Base-by-base conservation (phyloP, 2,113 vertebrate genomes). In the Oreochromis spilurus region DNA sequence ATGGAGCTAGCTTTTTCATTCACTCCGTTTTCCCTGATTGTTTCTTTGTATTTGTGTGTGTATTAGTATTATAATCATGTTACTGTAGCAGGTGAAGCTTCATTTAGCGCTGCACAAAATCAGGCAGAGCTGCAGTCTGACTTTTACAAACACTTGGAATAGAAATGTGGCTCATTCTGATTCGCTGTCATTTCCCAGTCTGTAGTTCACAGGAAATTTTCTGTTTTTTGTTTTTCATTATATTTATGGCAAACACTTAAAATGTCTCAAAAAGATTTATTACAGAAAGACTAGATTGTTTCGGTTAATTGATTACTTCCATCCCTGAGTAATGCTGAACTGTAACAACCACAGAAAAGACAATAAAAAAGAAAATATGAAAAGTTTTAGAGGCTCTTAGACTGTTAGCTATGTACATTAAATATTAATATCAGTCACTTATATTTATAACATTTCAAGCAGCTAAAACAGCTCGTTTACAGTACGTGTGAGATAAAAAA, bases 31-130 rank as follows among this genome's bases (percentile, higher is more conserved):
- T 9, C 57, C 24, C 31, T 4, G 58, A 4, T 9, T 19, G 55
- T 62, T 4, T 34, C 29, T 62, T n/a, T 62, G 31, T 62, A 62
- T 62, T 4, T 36, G 0, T 36, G 58, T 57, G 21, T 31, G 31
- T 36, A 0, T 67, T 5, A 67, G 2, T 0, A 0, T 40, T 67
- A 0, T 67, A 40, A 67, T 67, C n/a, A 24, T 40, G 62, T 0
- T 40, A 67, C 11, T 5, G 12, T 24, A 11, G 62, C 62, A 70
- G 62, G n/a, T 40, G 62, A 67, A 67, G 4, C 11, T 70, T 29
- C 2, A 0, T 6, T 57, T 57, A 8, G 24, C 6, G 2, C 24
- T 57, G 54, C 6, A 57, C 21, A 24, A 7, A 55, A 4, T 24
- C 54, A 26, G 21, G 60, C 16, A 36, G 58, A 62, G 31, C 17